phyloP scores from a whole-genome alignment of 2,797 vertebrate species.

The Pteropus rufus region DNA sequence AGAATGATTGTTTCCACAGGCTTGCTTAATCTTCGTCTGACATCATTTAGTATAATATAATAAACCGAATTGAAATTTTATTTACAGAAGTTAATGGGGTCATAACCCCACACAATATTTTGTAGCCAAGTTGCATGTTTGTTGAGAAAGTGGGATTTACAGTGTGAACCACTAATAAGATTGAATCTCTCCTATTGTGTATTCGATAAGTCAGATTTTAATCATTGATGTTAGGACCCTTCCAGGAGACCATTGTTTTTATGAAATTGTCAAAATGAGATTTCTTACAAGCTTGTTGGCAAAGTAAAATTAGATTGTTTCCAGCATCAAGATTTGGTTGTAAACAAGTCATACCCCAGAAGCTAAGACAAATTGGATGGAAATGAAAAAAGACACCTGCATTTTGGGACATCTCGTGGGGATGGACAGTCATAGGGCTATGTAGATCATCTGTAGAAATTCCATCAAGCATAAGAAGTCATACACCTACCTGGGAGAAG shows the following conservation, averaged over 20 bases:
- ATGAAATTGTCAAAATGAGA: background rate
- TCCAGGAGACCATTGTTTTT: background rate
- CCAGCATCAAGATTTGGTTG: background rate
- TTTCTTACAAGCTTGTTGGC: background rate
- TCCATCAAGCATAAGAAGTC: background rate
- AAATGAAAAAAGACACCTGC: background rate
- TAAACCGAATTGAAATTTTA: conserved; percentile 51
- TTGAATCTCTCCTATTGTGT: background rate
- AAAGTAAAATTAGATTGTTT: background rate
- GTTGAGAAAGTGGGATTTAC: background rate
- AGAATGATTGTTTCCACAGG: conserved; percentile 36
- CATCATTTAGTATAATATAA: conserved; percentile 61
- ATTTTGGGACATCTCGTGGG: background rate
- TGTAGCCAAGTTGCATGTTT: conserved; percentile 27
- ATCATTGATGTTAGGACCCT: background rate
- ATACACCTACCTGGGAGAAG: background rate
- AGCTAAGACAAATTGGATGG: background rate
- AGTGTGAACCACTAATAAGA: background rate
- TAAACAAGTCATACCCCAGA: background rate
- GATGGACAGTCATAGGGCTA: background rate
- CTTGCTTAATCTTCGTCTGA: conserved; percentile 54
- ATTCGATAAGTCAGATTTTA: background rate
- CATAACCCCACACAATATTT: background rate
- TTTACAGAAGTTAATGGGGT: conserved; percentile 55
- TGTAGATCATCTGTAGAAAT: background rate